These are phyloP conservation scores for Antheraea mylitta DNA, from an alignment of 1,140 invertebrate species.

Conservation along the genomic window DNA sequence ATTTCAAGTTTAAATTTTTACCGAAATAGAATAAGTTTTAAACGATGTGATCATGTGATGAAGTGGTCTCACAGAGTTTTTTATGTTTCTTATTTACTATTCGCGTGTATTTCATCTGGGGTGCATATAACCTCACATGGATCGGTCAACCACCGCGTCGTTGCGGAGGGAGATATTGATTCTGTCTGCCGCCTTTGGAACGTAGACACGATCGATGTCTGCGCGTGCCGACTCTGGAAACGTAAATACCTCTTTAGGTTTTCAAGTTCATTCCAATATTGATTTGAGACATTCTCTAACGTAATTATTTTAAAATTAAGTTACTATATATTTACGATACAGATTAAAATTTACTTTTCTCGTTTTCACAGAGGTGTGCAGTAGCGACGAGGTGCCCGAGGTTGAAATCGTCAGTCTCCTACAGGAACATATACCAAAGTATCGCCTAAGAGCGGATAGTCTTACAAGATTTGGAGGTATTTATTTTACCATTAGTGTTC, in stretches of 20 bases:
- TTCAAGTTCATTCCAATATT: conserved; percentile 24
- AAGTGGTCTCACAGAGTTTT: no score
- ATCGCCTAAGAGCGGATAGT: conserved; percentile 95
- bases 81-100: neutral
- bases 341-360: conserved; percentile 5
- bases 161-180: conserved; percentile 57
- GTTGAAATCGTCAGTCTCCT: conserved; percentile 97
- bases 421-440: conserved; percentile 96
- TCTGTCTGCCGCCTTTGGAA: conserved; percentile 60
- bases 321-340: neutral
- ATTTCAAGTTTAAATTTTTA: no score
- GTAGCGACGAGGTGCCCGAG: conserved; percentile 91
- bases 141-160: conserved; percentile 38
- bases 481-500: neutral
- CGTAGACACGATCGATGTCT: conserved; percentile 28
- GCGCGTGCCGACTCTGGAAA: conserved; percentile 14
- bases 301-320: neutral
- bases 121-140: conserved; percentile 46
- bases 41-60: no score
- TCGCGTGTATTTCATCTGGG: conserved; percentile 17
- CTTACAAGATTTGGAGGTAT: conserved; percentile 95
- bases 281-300: neutral
- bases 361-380: conserved; percentile 88
- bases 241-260: conserved; percentile 32
- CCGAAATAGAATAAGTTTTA: no score